Base-by-base conservation (phyloP, 2,797 vertebrate species). In the Rhabdomys pumilio region DNA sequence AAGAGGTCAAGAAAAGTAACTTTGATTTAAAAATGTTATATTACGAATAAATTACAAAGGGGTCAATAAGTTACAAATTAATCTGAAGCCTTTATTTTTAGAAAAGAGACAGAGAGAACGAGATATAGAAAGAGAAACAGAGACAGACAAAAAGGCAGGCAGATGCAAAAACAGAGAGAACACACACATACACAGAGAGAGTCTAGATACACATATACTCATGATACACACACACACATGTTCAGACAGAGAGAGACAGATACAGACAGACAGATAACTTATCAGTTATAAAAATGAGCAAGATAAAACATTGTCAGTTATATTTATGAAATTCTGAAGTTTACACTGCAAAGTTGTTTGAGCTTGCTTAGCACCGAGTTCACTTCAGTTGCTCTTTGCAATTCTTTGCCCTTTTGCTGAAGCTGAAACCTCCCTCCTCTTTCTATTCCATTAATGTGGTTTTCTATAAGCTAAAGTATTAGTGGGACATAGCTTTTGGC, bases 341-440 rank as follows among this genome's bases (percentile, higher is more conserved):
- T 41, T 19, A 75, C 26, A 19, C 9, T 38, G 11, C 15, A 59
- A n/a, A 75, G 22, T 89, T 38, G 15, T 47, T 47, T 34, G 7
- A 41, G 5, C 19, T 87, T 91, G 47, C 34, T 9, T 14, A 65
- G 31, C 15, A 11, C 24, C 57, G 22, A 38, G 69, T 80, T 88
- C 31, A 10, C 41, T 41, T 61, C 22, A 69, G 14, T 81, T 91
- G 38, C 38, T 38, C 38, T 38, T 38, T 38, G 53, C 84, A 91
- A 67, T 26, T 82, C 4, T 80, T 91, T 93, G 82, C 86, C 20
- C 82, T 83, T 86, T 89, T 26, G 11, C 26, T 72, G 57, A 94
- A 69, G 76, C 31, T 87, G 73, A 90, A 93, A 47, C n/a, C 53
- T 67, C 72, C 20, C 31, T 91, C 29, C 53, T 85, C 24, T 77